Conservation (phyloP, 2,888 invertebrate genomes). For the Eupithecia tripunctaria region DNA sequence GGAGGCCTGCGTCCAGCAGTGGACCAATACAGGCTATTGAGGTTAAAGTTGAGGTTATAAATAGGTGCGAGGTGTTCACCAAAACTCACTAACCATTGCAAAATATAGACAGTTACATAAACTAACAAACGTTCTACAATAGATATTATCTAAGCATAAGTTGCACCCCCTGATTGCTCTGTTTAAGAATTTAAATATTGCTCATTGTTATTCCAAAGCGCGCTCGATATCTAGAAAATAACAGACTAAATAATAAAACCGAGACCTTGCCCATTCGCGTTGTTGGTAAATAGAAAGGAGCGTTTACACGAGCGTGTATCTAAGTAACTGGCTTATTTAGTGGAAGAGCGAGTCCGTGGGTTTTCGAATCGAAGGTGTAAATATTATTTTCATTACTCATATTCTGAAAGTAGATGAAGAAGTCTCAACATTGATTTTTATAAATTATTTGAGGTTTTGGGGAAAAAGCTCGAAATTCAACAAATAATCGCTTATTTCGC, state of each 20-base stretch:
- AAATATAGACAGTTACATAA: neutral
- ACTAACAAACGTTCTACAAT: neutral
- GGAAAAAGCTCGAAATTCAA: too few relatives aligned
- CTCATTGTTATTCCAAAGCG: slow-evolving; percentile 13
- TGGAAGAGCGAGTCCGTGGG: neutral
- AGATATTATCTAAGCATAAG: neutral
- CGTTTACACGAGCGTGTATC: slow-evolving; percentile 33
- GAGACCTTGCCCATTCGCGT: slow-evolving; percentile 49
- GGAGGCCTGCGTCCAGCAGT: too few relatives aligned
- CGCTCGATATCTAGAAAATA: slow-evolving; percentile 13
- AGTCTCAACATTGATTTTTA: too few relatives aligned
- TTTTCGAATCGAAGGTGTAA: too few relatives aligned
- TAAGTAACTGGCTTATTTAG: neutral
- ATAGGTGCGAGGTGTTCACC: too few relatives aligned
- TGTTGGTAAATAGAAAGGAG: slow-evolving; percentile 51
- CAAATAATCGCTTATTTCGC: too few relatives aligned
- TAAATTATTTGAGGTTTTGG: too few relatives aligned
- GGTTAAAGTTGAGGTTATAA: too few relatives aligned
- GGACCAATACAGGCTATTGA: too few relatives aligned
- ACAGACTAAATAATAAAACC: slow-evolving; percentile 60
- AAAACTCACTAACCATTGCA: neutral
- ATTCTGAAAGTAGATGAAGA: too few relatives aligned
- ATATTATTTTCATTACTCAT: too few relatives aligned
- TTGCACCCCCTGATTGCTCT: slow-evolving; percentile 5
- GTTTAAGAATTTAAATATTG: slow-evolving; percentile 15